phyloP scores from a whole-genome alignment of 2,113 vertebrate genomes.

The Hippocampus zosterae region DNA sequence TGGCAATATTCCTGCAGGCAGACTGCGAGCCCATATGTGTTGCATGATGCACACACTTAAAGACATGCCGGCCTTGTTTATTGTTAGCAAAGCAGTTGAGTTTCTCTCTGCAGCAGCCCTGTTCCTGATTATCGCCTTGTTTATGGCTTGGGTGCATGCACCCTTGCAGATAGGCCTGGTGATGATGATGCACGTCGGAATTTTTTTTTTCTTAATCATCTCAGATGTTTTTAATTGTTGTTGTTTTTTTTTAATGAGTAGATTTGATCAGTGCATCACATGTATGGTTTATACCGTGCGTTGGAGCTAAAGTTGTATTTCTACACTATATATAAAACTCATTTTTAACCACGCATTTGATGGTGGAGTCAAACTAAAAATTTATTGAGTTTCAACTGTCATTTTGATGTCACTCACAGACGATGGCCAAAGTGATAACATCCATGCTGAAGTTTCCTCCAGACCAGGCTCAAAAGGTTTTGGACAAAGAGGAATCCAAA shows the following conservation, averaged over 20 bases:
- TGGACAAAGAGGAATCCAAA: constrained; percentile 89
- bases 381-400: background rate
- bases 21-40: constrained; percentile 44
- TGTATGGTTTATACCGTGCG: background rate
- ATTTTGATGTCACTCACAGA: constrained; percentile 68
- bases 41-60: constrained; percentile 58
- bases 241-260: background rate
- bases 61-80: constrained; percentile 53
- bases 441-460: constrained; percentile 92
- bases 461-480: constrained; percentile 90
- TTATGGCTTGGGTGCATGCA: constrained; percentile 47
- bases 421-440: constrained; percentile 98
- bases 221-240: constrained; percentile 19
- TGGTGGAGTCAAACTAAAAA: background rate
- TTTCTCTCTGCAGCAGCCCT: constrained; percentile 54
- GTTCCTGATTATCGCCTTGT: constrained; percentile 66
- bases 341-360: background rate
- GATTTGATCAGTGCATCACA: constrained; percentile 4
- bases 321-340: background rate
- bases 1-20: constrained; percentile 49
- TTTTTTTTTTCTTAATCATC: constrained; percentile 43
- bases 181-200: constrained; percentile 54
- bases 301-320: background rate
- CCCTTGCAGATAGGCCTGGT: constrained; percentile 53
- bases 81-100: constrained; percentile 41